Percentiles rank a stretch among this genome's conserved stretches.
These are phyloP conservation scores for Microctenopoma stevenorrisi DNA, from an alignment of 2,797 vertebrate species.

Conservation along the genomic window DNA sequence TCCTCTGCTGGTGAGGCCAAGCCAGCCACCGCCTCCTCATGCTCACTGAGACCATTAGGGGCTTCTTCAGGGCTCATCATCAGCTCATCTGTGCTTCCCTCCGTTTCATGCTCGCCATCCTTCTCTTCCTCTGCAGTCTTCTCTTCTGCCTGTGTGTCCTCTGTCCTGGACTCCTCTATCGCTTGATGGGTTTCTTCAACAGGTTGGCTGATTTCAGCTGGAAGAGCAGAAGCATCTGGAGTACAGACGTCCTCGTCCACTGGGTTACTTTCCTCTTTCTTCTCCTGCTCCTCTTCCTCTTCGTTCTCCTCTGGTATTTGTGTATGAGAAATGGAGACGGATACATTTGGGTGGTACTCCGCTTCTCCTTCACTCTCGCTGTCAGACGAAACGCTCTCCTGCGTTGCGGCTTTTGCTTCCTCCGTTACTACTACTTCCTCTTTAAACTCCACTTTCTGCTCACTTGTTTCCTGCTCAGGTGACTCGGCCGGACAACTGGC, in stretches of 20 bases:
- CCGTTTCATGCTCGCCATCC: slow-evolving; percentile 59
- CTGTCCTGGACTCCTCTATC: slow-evolving; percentile 30
- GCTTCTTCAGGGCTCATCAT: slow-evolving; percentile 70
- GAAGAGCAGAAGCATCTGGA: slow-evolving; percentile 26
- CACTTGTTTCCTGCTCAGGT: slow-evolving; percentile 36
- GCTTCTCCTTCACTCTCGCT: slow-evolving; percentile 95
- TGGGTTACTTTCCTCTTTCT: slow-evolving; percentile 21
- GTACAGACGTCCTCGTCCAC: slow-evolving; percentile 3
- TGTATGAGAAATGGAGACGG: slow-evolving; percentile 77
- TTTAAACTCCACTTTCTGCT: slow-evolving; percentile 46
- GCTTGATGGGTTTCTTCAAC: slow-evolving; percentile 22
- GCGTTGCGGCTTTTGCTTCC: slow-evolving; percentile 39
- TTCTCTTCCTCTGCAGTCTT: slow-evolving; percentile 24
- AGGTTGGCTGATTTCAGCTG: slow-evolving; percentile 24
- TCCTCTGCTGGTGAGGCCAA: slow-evolving; percentile 71
- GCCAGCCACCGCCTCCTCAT: slow-evolving; percentile 56
- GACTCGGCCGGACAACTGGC: not conserved
- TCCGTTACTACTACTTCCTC: slow-evolving; percentile 40
- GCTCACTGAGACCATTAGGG: slow-evolving; percentile 72
- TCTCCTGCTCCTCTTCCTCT: slow-evolving; percentile 57
- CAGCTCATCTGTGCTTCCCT: slow-evolving; percentile 66
- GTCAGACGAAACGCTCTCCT: slow-evolving; percentile 82
- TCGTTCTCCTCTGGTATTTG: slow-evolving; percentile 87
- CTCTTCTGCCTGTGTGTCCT: slow-evolving; percentile 17
- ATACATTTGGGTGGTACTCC: slow-evolving; percentile 89